Percentiles rank a stretch among this genome's conserved stretches.
These are phyloP conservation scores for Ariopsis seemanni DNA, from an alignment of 2,113 vertebrate genomes.

Conservation along the genomic window DNA sequence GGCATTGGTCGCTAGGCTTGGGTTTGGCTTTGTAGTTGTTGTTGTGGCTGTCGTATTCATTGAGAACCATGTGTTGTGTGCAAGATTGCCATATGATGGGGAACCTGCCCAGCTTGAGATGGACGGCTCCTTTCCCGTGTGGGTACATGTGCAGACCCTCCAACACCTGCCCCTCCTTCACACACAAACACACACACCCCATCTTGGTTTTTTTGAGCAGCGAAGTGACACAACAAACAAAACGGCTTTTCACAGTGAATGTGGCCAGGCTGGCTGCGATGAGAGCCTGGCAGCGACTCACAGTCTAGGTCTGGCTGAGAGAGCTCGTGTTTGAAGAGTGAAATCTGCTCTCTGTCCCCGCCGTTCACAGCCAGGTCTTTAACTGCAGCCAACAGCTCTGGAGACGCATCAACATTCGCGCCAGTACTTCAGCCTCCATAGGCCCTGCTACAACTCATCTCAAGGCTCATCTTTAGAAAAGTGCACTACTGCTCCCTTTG, in stretches of 20 bases:
- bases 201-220: conserved; percentile 36
- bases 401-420: conserved; percentile 35
- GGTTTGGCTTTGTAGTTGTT: conserved; percentile 52
- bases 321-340: conserved; percentile 84
- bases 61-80: conserved; percentile 53
- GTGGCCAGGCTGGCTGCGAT: conserved; percentile 56
- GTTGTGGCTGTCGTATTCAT: conserved; percentile 49
- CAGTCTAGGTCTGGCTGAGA: conserved; percentile 79
- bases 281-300: conserved; percentile 55
- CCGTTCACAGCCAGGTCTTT: conserved; percentile 82
- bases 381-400: conserved; percentile 85
- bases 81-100: conserved; percentile 55
- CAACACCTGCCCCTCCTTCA: conserved; percentile 44
- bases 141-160: conserved; percentile 49
- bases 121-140: conserved; percentile 52
- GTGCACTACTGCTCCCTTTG: conserved; percentile 68
- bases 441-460: conserved; percentile 20
- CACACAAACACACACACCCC: not conserved
- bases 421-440: conserved; percentile 29
- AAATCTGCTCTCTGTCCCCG: conserved; percentile 84
- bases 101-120: conserved; percentile 56
- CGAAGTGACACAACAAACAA: conserved; percentile 60
- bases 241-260: conserved; percentile 51
- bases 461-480: conserved; percentile 17
- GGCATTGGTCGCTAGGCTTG: conserved; percentile 40